Conservation (phyloP, 2,113 vertebrate species). For the Zootoca vivipara region DNA sequence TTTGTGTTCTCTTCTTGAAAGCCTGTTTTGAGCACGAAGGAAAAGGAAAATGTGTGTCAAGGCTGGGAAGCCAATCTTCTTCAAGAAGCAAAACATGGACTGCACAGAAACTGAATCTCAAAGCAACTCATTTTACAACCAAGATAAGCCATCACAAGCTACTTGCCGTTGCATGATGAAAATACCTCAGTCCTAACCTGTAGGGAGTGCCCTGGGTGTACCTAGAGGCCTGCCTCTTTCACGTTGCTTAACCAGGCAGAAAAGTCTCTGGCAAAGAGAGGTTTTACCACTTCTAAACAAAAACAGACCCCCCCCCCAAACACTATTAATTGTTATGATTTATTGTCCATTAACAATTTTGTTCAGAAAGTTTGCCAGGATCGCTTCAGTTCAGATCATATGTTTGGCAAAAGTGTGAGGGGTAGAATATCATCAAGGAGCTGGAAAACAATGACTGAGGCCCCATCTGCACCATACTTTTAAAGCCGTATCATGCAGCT, state of each 20-base stretch:
- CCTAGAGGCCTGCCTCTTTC: background rate
- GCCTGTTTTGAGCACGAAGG: background rate
- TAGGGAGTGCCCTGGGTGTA: background rate
- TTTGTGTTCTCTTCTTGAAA: background rate
- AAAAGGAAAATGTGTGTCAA: background rate
- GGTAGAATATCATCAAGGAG: no score
- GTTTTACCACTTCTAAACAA: background rate
- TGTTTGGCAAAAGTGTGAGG: no score
- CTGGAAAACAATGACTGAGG: background rate
- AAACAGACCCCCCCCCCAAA: background rate
- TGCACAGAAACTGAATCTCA: background rate
- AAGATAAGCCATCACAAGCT: background rate
- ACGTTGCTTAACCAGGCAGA: background rate
- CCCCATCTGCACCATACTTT: background rate
- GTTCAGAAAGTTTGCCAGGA: background rate
- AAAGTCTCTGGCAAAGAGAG: background rate
- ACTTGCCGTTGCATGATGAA: background rate
- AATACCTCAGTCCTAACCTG: background rate
- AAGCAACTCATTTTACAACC: background rate
- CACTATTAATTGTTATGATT: background rate
- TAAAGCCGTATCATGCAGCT: no score
- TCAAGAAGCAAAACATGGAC: background rate
- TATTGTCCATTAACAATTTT: background rate
- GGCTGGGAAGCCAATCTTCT: background rate
- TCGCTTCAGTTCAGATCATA: background rate